Percentiles rank a stretch among this genome's conserved stretches.
Conservation (phyloP, 2,888 invertebrate genomes). For the Cosmorhoe ocellata region DNA sequence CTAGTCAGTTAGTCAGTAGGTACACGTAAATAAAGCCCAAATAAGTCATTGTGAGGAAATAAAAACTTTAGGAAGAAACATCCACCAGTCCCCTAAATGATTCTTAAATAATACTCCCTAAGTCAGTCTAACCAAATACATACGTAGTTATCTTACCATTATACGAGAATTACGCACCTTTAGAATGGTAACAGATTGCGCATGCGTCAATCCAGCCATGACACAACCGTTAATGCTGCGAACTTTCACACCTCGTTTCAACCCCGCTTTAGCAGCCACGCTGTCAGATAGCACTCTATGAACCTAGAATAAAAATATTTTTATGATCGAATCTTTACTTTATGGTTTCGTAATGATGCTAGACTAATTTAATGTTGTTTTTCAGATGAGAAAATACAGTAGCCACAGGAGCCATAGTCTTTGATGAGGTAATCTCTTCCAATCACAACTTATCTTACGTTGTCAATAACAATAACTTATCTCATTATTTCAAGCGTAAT, state of each 20-base stretch:
- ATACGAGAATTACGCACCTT: slow-evolving; percentile 84
- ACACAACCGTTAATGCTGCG: slow-evolving; percentile 93
- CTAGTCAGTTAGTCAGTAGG: no score
- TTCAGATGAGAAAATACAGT: no score
- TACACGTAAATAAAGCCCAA: neutral
- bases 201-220: slow-evolving; percentile 92
- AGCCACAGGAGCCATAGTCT: no score
- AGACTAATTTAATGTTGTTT: neutral
- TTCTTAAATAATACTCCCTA: no score
- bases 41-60: neutral
- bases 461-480: no score
- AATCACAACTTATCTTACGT: no score
- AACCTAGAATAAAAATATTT: slow-evolving; percentile 79
- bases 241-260: slow-evolving; percentile 94
- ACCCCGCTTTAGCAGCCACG: slow-evolving; percentile 92
- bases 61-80: no score
- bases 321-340: neutral
- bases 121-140: neutral
- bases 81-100: no score
- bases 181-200: slow-evolving; percentile 92
- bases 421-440: no score
- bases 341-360: no score
- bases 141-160: neutral
- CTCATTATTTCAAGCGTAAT: no score
- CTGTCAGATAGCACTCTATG: slow-evolving; percentile 94